Evolutionary conservation across 2,113 vertebrate species (phyloP).

Genomic region (Tetrao urogallus): DNA sequence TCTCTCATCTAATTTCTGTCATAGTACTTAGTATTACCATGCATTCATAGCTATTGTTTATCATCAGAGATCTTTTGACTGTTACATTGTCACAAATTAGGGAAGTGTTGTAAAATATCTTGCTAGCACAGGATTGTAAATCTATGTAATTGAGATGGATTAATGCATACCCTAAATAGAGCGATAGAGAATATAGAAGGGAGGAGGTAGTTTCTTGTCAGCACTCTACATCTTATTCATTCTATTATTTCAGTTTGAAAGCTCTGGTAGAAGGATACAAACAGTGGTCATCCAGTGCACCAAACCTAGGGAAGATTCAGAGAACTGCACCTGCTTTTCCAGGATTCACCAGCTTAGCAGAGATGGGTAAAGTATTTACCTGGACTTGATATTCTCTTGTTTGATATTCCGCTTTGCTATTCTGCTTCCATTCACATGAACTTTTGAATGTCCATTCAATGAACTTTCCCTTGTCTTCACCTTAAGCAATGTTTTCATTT

Average conservation of each 20-base stretch:
- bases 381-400: background rate
- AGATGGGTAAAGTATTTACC: conserved; percentile 84
- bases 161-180: background rate
- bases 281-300: conserved; percentile 93
- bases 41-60: background rate
- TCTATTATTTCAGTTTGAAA: conserved; percentile 79
- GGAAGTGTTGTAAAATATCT: background rate
- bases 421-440: background rate
- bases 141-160: background rate
- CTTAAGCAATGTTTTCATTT: background rate
- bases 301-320: conserved; percentile 91
- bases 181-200: background rate
- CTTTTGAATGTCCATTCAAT: background rate
- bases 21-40: background rate
- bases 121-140: background rate
- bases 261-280: conserved; percentile 88
- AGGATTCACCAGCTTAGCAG: conserved; percentile 91
- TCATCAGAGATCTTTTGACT: background rate
- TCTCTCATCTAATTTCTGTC: background rate
- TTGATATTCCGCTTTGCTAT: background rate
- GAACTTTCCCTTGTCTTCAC: background rate
- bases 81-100: background rate
- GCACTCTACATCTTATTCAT: background rate
- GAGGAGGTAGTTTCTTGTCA: background rate
- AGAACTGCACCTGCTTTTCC: conserved; percentile 88